Evolutionary conservation across 2,113 vertebrate species (phyloP).

Genomic region (Tragelaphus scriptus): DNA sequence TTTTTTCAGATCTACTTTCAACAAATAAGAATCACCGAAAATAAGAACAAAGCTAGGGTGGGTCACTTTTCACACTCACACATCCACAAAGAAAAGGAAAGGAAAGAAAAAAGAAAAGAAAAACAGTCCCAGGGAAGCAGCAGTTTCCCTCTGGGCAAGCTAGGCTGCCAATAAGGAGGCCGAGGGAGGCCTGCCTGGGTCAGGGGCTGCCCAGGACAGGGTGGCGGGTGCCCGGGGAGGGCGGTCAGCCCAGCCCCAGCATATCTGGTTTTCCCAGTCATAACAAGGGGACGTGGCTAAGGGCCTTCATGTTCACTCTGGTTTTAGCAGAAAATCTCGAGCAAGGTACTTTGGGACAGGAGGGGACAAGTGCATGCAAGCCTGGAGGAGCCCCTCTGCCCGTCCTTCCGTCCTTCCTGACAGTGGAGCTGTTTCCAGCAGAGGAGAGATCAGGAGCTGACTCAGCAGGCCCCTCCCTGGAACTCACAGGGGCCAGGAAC

Average conservation of each 20-base stretch:
- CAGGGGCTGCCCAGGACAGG: not conserved
- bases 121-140: slow-evolving; percentile 26
- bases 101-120: not conserved
- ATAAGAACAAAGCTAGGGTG: slow-evolving; percentile 48
- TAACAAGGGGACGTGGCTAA: slow-evolving; percentile 59
- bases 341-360: not conserved
- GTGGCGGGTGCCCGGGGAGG: slow-evolving; percentile 37
- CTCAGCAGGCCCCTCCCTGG: slow-evolving; percentile 45
- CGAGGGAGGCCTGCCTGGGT: slow-evolving; percentile 27
- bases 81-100: not conserved
- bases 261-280: slow-evolving; percentile 57
- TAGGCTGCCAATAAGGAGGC: slow-evolving; percentile 42
- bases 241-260: slow-evolving; percentile 33
- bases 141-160: slow-evolving; percentile 17
- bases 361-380: not conserved
- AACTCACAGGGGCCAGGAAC: slow-evolving; percentile 18
- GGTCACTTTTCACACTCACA: not conserved
- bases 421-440: not conserved
- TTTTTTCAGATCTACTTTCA: not conserved
- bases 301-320: not conserved
- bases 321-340: slow-evolving; percentile 56
- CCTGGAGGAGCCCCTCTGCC: not conserved
- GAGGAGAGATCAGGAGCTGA: not conserved
- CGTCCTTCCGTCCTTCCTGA: slow-evolving; percentile 8
- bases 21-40: slow-evolving; percentile 52